A percentile compares a stretch with the other conserved stretches of the same genome.
These are phyloP conservation scores for Dynastes grantii DNA, from an alignment of 2,888 invertebrate species.

Conservation along the genomic window DNA sequence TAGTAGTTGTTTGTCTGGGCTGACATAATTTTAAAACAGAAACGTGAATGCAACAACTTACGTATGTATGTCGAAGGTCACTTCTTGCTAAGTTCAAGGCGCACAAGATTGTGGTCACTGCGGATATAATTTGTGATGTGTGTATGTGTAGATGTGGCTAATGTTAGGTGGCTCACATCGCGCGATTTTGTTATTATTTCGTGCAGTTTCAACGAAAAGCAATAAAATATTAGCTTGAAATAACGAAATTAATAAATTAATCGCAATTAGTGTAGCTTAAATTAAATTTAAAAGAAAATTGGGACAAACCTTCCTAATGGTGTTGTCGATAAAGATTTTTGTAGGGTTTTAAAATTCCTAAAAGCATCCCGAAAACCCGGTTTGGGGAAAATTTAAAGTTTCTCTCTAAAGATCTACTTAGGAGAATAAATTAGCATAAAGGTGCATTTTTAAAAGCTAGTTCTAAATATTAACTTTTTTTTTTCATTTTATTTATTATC, in stretches of 20 bases:
- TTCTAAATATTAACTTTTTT: too few species aligned
- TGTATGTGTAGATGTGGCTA: constrained; percentile 12
- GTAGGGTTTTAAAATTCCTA: too few species aligned
- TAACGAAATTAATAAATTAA: neutral
- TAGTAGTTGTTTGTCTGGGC: constrained; percentile 36
- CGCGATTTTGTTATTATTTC: neutral
- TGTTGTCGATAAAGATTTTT: too few species aligned
- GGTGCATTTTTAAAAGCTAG: too few species aligned
- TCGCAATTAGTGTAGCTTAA: too few species aligned
- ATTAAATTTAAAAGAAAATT: too few species aligned
- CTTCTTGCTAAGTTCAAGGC: constrained; percentile 47
- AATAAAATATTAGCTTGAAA: neutral
- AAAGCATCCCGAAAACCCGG: too few species aligned
- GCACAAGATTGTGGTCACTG: constrained; percentile 43
- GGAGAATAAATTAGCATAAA: too few species aligned
- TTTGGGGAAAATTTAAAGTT: too few species aligned
- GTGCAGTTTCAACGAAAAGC: neutral
- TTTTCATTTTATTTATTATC: too few species aligned
- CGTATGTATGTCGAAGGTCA: constrained; percentile 44
- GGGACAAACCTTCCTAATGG: too few species aligned
- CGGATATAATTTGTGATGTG: constrained; percentile 1
- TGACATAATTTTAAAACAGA: constrained; percentile 45
- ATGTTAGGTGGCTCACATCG: constrained; percentile 5
- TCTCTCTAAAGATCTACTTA: too few species aligned
- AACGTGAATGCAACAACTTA: constrained; percentile 28